These are phyloP conservation scores for Leucophenga montana DNA, from an alignment of 2,888 invertebrate species.

Conservation along the genomic window DNA sequence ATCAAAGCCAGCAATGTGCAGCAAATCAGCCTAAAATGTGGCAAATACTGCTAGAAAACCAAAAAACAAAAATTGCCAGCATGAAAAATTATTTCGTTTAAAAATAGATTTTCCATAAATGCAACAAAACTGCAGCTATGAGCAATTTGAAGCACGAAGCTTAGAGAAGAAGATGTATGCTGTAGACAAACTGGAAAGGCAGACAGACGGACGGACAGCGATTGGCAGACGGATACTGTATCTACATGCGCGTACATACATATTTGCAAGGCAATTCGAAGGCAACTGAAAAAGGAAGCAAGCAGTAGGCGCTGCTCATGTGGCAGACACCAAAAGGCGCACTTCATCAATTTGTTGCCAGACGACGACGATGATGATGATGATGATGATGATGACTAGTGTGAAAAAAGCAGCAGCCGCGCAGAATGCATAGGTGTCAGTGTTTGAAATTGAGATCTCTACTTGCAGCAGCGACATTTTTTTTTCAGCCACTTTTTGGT, in stretches of 20 bases:
- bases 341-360: no score
- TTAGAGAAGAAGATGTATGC: neutral
- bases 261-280: neutral
- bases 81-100: slow-evolving; percentile 59
- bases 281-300: slow-evolving; percentile 37
- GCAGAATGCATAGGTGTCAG: slow-evolving; percentile 56
- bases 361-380: neutral
- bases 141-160: neutral
- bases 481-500: neutral
- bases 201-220: neutral
- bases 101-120: slow-evolving; percentile 58
- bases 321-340: no score
- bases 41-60: neutral
- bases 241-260: neutral
- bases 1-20: slow-evolving; percentile 20
- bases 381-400: neutral
- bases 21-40: slow-evolving; percentile 29
- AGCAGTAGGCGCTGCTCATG: slow-evolving; percentile 31
- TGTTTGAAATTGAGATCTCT: slow-evolving; percentile 48
- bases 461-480: slow-evolving; percentile 39
- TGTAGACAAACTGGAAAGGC: neutral
- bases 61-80: slow-evolving; percentile 48
- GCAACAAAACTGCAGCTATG: neutral
- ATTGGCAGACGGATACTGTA: slow-evolving; percentile 2
- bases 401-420: slow-evolving; percentile 35